Base-by-base conservation (phyloP, 2,888 invertebrate genomes). In the Drosophila quinaria region DNA sequence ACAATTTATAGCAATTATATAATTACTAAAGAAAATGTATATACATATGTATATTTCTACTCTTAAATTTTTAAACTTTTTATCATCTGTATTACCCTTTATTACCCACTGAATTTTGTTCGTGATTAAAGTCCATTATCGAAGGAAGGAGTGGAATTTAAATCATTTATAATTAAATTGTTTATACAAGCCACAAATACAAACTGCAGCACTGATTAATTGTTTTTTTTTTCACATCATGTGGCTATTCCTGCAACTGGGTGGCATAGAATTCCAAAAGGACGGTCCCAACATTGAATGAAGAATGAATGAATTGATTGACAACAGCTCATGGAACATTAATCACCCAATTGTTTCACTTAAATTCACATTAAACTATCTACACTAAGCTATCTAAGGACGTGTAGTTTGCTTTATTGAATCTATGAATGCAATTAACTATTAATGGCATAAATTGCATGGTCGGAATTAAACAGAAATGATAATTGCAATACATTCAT, bases 121-220 rank as follows among this genome's bases (percentile, higher is more conserved):
- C 3, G 47, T 17, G 22, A 8, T 47, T 47, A 29, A 29, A 15
- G 1, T 15, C 10, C 10, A 29, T 0, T 4, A 17, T 15, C 4
- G 11, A 2, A 17, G 11, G 15, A 17, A 31, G 5, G 11, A 2
- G 3, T 5, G 13, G 8, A 22, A 22, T 13, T 39, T 22, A 19
- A 13, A 15, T 8, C n/a, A 29, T 39, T 15, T 42, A 19, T n/a
- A 35, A 44, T 56, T 8, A 11, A 33, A 46, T 8, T 25, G 15
- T 47, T 35, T 46, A 10, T 22, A 31, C 11, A 50, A 67, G 35
- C 37, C 50, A 50, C 64, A 62, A 31, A 64, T 58, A 25, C 58
- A 54, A 63, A 68, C 60, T 47, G 47, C 42, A 35, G 25, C 74
- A 47, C 69, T 65, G 69, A 81, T 80, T 72, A 63, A 68, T 50